A percentile compares a stretch with the other conserved stretches of the same genome.
Conservation (phyloP, 2,797 vertebrate genomes). For the Netta rufina region DNA sequence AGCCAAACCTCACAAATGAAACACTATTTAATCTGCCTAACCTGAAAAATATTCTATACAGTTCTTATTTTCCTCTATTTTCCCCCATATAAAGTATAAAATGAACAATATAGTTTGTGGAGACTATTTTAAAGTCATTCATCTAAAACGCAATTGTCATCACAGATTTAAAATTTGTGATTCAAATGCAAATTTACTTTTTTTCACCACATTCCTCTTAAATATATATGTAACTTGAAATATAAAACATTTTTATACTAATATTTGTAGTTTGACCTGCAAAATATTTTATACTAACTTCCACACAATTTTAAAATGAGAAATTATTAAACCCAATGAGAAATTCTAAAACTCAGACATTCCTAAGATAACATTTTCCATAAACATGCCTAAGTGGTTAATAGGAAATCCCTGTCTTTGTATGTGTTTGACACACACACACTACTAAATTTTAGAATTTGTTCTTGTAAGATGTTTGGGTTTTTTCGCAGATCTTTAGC, state of each 20-base stretch:
- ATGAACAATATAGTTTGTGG: neutral
- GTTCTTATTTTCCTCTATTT: neutral
- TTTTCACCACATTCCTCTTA: neutral
- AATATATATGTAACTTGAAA: neutral
- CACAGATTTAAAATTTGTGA: neutral
- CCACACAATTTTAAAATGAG: neutral
- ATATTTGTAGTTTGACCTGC: neutral
- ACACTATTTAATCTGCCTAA: neutral
- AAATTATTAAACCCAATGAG: neutral
- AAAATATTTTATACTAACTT: neutral
- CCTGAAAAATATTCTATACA: neutral
- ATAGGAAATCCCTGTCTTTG: neutral
- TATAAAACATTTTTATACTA: neutral
- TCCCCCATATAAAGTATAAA: neutral
- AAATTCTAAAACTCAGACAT: neutral
- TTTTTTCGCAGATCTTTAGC: too few relatives aligned
- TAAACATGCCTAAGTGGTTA: neutral
- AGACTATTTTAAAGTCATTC: neutral
- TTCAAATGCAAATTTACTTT: neutral
- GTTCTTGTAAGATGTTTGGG: neutral
- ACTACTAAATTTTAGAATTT: neutral
- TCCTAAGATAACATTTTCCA: neutral
- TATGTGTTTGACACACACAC: rapidly evolving
- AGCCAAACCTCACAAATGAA: neutral
- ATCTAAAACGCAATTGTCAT: neutral